Base-by-base conservation (phyloP, 2,888 invertebrate genomes). In the Acronicta leporina region DNA sequence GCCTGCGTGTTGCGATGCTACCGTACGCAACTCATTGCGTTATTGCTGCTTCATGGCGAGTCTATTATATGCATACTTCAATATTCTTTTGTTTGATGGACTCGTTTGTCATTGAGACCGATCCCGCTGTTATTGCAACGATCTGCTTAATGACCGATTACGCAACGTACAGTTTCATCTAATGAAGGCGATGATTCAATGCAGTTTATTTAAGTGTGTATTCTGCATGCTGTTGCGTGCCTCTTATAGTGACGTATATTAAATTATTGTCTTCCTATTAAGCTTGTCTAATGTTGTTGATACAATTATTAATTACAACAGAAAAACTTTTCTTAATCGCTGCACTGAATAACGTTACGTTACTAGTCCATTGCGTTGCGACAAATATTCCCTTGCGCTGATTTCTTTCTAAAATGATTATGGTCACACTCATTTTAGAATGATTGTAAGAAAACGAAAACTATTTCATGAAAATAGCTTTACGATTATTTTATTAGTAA, bases 91-190 rank as follows among this genome's bases (percentile, higher is more conserved):
- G 76, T 76, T 74, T 62, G 49, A 53, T 56, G 55, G 30, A 73
- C 61, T 65, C 51, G 73, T 74, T 71, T 74, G 74, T 68, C 74
- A 76, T 69, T 76, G 74, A 63, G 76, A 65, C 59, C 62, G 71
- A 68, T 73, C 66, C 50, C 65, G 62, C 63, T 68, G 73, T 78
- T 75, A 70, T 76, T 80, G 78, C 63, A 68, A 71, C 72, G 62
- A 85, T 84, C 79, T 81, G 77, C 81, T 87, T 87, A 89, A 90
- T 89, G 87, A 87, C 80, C 80, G 86, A 87, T 92, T 90, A 85
- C 87, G 87, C 82, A 90, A 90, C 82, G 76, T 78, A 77, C 81
- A 75, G 80, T 83, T 84, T 69, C 81, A 85, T 87, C 82, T 86
- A 85, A 87, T 81, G 83, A 79, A 75, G 82, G 82, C 81, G 86